Percentiles rank a stretch among this genome's conserved stretches.
Conservation (phyloP, 2,888 invertebrate species). For the Pristionchus maxplancki region DNA sequence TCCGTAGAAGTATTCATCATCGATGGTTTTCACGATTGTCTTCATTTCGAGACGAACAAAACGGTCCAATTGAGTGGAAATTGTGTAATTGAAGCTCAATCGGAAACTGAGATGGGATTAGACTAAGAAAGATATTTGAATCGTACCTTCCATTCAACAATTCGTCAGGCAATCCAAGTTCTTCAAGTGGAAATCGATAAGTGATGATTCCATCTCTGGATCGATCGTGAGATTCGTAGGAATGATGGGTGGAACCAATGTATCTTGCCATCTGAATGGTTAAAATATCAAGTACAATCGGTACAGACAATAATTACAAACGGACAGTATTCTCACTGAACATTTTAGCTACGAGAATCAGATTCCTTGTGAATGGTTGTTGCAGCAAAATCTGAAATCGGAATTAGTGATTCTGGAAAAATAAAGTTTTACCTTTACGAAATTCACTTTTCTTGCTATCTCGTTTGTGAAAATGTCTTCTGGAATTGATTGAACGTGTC, state of each 20-base stretch:
- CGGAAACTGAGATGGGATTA: background rate
- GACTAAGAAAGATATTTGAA: background rate
- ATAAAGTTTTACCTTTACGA: background rate
- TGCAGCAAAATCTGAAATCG: background rate
- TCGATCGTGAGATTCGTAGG: background rate
- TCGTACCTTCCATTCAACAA: background rate
- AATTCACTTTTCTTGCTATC: background rate
- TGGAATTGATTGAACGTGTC: background rate
- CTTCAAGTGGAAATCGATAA: background rate
- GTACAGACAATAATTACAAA: too few species aligned
- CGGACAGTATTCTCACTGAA: background rate
- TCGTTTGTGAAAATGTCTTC: background rate
- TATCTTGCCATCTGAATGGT: background rate
- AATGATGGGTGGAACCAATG: background rate
- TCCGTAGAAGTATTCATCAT: conserved; percentile 10
- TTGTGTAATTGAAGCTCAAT: background rate
- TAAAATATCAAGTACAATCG: background rate
- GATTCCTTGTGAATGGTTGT: background rate
- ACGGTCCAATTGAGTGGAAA: background rate
- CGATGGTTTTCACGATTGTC: background rate
- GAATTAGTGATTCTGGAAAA: background rate
- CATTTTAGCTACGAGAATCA: background rate
- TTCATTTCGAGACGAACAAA: background rate
- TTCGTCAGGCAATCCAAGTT: background rate
- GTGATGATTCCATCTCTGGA: background rate